Evolutionary conservation across 2,113 vertebrate species (phyloP).

Genomic region (Amblyopsis rosae): DNA sequence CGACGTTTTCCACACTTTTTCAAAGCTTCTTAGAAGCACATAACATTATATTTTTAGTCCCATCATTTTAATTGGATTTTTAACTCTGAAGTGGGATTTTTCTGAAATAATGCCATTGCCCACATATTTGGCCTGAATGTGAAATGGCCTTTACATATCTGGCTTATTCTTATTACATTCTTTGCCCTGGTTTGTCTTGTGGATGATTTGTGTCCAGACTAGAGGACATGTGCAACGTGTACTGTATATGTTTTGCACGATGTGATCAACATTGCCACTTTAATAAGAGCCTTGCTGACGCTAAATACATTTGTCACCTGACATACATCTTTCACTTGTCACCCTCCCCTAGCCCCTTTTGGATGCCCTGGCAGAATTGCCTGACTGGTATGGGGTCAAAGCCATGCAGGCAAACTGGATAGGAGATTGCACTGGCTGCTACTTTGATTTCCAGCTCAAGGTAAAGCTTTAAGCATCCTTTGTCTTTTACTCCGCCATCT

Average conservation of each 20-base stretch:
- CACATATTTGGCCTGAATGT: background rate
- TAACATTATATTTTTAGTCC: no score
- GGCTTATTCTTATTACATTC: no score
- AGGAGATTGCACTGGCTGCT: conserved; percentile 90
- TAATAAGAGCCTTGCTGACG: no score
- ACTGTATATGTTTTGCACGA: no score
- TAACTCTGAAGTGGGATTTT: background rate
- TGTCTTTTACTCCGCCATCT: background rate
- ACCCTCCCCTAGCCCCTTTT: conserved; percentile 82
- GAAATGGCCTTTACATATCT: no score
- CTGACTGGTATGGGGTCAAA: conserved; percentile 96
- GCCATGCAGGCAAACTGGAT: conserved; percentile 99
- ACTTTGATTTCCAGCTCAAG: conserved; percentile 89
- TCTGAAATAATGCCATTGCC: background rate
- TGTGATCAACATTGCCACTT: no score
- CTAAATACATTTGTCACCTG: background rate
- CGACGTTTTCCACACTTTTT: conserved; percentile 15
- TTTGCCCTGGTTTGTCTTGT: no score
- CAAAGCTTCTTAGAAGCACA: conserved; percentile 1
- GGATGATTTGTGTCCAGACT: no score
- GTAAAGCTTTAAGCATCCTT: conserved; percentile 65
- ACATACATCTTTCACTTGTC: background rate
- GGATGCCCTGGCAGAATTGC: conserved; percentile 86
- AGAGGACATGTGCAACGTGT: no score
- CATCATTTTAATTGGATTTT: no score